Evolutionary conservation across 2,797 vertebrate genomes (phyloP), one percentile per base, ranked within the genome.

Genomic region (Clarias platycephalus): DNA sequence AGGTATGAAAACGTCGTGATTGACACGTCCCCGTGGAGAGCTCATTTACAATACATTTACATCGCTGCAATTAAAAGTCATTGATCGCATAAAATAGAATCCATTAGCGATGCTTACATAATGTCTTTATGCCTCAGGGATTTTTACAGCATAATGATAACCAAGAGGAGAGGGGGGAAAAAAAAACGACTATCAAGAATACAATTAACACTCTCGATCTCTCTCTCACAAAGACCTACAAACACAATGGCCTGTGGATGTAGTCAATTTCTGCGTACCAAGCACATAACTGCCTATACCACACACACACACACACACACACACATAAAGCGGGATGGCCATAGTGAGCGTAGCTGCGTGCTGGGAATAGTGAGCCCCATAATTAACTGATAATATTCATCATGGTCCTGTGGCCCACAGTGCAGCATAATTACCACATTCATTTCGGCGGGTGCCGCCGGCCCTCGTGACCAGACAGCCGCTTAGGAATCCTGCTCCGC

Each of bases 301-400:
- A 81, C 81, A 82, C 28, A 85, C 83, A 71, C 86, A 76, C 79
- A 64, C 82, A 81, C 18, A 49, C 34, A 53, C 24, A 44, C 72
- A 72, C 20, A 82, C 83, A 57, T 84, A 68, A 70, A 66, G 44
- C 55, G 31, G 66, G 70, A 84, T 72, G 74, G 63, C 75, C 84
- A 75, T 49, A 16, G 68, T 66, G 77, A 78, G 53, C 63, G 84
- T 10, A 77, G 64, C 80, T 80, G 87, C 80, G 57, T 90, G 89
- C 87, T 86, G 89, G 89, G 89, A 89, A 89, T 89, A 88, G 87
- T 74, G 70, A 88, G 88, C 81, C 60, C 70, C 71, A 83, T 90
- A 90, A 90, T 90, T 90, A 89, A 90, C 85, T 89, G 87, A 88
- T 88, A 86, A 88, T 90, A 89, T 90, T 89, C 88, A 90, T 90